Evolutionary conservation across 2,888 invertebrate genomes (phyloP), one percentile per base, ranked within the genome.

Genomic region (Synergus japonicus): DNA sequence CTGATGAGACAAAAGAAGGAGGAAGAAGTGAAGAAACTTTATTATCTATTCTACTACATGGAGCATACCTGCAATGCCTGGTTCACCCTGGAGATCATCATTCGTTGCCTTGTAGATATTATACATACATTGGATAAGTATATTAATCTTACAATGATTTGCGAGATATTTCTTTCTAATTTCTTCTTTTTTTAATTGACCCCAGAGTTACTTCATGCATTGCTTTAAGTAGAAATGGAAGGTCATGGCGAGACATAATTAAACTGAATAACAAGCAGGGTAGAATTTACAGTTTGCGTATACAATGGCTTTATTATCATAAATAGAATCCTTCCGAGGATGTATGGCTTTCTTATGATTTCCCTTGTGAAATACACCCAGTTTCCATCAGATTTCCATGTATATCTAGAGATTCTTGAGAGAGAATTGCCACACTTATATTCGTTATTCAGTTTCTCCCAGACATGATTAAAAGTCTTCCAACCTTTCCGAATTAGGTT

Each of bases 61-160:
- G 98, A 98, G 90, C 95, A 97, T 88, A 95, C 97, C 78, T 98
- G 98, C 93, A 98, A 98, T 90, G 96, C 97, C 54, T 99, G 98
- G 98, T 98, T 99, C 93, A 97, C 98, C 2, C 96, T 98, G 87
- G 98, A 99, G 91, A 95, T 99, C 82, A 94, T 96, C 78, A 96
- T 97, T 81, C 94, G 98, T 86, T 96, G 97, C 90, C 95, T 97
- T 92, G 98, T 98, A 91, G 95, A 96, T 95, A 29, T 29, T 29
- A 77, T 29, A 77, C 77, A 77, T 44, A 22, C 15, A 49, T n/a
- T 49, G 49, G 49, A 49, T 49, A 1, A 49, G 49, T 49, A 49
- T 49, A 49, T 49, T 49, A 7, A 15, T 49, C 13, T 15, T 49
- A 37, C 0, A 29, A 29, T 29, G 3, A 29, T 29, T 3, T 3